Evolutionary conservation across 2,888 invertebrate genomes (phyloP).

Genomic region (Perithous albicinctus): DNA sequence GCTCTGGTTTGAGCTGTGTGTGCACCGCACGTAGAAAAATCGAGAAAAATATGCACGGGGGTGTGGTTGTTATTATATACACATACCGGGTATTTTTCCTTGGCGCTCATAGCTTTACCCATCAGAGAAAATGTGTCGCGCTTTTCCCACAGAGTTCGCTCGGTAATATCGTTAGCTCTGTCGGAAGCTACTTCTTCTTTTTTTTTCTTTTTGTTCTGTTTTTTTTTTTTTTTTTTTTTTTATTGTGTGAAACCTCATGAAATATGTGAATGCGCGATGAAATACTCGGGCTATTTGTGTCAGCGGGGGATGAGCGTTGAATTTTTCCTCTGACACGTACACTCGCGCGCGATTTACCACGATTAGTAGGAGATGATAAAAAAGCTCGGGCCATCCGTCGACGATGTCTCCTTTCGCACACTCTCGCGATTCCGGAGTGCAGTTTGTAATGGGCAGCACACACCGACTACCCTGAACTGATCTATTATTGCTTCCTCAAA

Average conservation of each 20-base stretch:
- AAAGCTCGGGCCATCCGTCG: slow-evolving; percentile 22
- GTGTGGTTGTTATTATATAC: slow-evolving; percentile 31
- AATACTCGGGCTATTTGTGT: slow-evolving; percentile 27
- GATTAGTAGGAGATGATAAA: background rate
- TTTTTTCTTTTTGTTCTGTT: background rate
- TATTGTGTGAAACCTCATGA: slow-evolving; percentile 27
- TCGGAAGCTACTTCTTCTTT: slow-evolving; percentile 14
- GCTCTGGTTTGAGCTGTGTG: background rate
- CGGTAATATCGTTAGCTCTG: slow-evolving; percentile 56
- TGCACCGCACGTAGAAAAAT: slow-evolving; percentile 41
- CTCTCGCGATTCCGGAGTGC: background rate
- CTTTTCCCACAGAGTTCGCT: slow-evolving; percentile 49
- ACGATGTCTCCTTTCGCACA: background rate
- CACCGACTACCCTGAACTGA: too few species aligned
- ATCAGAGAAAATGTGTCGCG: slow-evolving; percentile 48
- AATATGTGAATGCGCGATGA: slow-evolving; percentile 54
- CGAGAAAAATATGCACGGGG: slow-evolving; percentile 51
- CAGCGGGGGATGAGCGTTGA: background rate
- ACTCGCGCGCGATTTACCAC: slow-evolving; percentile 28
- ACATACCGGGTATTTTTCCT: slow-evolving; percentile 33
- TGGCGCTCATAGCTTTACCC: slow-evolving; percentile 36
- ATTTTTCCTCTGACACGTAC: slow-evolving; percentile 5
- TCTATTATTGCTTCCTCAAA: too few species aligned
- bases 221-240: slow-evolving; percentile 22
- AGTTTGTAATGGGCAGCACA: too few species aligned